A percentile compares a stretch with the other conserved stretches of the same genome.
phyloP scores from a whole-genome alignment of 2,113 vertebrate species.

The Trogon melanurus region DNA sequence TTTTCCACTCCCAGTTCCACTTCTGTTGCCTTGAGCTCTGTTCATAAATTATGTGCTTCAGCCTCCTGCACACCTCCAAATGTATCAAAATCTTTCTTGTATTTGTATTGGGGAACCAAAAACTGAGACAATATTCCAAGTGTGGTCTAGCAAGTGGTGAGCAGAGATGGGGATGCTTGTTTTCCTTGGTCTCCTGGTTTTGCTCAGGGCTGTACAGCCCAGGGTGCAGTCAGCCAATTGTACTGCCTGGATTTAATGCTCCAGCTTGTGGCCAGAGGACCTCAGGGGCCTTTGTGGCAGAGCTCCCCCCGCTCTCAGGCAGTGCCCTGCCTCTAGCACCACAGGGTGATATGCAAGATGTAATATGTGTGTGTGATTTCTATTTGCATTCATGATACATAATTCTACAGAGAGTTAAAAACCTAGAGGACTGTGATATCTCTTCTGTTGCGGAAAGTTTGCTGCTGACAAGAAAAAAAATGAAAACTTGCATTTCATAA shows the following conservation, averaged over 20 bases:
- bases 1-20: background rate
- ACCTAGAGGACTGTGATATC: background rate
- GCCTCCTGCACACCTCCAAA: background rate
- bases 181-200: background rate
- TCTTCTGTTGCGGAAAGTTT: background rate
- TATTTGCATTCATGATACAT: background rate
- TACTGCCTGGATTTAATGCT: background rate
- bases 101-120: background rate
- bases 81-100: background rate
- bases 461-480: background rate
- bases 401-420: background rate
- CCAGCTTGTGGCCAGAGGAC: background rate
- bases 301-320: background rate
- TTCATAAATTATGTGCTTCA: background rate
- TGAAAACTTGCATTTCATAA: background rate
- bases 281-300: background rate
- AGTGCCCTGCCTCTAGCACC: background rate
- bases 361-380: background rate
- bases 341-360: background rate
- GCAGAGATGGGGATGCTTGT: background rate
- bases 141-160: background rate
- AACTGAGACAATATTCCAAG: background rate
- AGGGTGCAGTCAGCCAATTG: fast-evolving
- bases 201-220: fast-evolving
- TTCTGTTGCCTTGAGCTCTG: background rate